phyloP scores from a whole-genome alignment of 2,888 invertebrate species.

The Hyalella azteca region DNA sequence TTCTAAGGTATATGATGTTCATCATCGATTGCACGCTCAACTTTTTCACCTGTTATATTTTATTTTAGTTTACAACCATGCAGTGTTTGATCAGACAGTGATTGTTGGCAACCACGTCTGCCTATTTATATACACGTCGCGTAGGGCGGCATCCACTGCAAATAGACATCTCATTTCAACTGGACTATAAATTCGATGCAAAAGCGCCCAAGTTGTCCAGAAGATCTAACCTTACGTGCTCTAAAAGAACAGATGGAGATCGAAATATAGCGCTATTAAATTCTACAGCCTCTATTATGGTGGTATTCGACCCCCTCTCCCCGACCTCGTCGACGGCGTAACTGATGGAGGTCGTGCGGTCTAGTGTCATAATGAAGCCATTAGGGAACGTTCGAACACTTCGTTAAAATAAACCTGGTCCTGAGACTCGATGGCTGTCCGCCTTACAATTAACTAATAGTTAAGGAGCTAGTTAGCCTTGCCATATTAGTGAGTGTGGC shows the following conservation, averaged over 20 bases:
- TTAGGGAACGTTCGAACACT: not conserved
- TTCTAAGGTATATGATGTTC: too few relatives aligned
- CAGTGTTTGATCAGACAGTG: too few relatives aligned
- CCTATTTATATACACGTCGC: too few relatives aligned
- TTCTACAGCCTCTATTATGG: not conserved
- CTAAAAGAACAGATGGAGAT: not conserved
- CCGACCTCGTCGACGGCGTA: not conserved
- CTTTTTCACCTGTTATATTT: too few relatives aligned
- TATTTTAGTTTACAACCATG: too few relatives aligned
- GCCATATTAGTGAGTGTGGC: not conserved
- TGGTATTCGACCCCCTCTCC: not conserved
- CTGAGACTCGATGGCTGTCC: not conserved
- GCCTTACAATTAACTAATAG: not conserved
- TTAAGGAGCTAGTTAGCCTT: conserved; percentile 10
- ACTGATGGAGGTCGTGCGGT: not conserved
- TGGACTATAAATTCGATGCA: too few relatives aligned
- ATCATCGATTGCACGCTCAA: too few relatives aligned
- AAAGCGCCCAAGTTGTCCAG: too few relatives aligned
- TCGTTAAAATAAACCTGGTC: not conserved
- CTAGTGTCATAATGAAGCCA: conserved; percentile 9
- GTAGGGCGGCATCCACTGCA: too few relatives aligned
- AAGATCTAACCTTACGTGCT: too few relatives aligned
- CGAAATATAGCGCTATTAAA: conserved; percentile 1
- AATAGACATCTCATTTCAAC: too few relatives aligned
- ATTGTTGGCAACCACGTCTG: too few relatives aligned